These are phyloP conservation scores for Pluvialis apricaria DNA, from an alignment of 2,113 vertebrate genomes.

Conservation along the genomic window DNA sequence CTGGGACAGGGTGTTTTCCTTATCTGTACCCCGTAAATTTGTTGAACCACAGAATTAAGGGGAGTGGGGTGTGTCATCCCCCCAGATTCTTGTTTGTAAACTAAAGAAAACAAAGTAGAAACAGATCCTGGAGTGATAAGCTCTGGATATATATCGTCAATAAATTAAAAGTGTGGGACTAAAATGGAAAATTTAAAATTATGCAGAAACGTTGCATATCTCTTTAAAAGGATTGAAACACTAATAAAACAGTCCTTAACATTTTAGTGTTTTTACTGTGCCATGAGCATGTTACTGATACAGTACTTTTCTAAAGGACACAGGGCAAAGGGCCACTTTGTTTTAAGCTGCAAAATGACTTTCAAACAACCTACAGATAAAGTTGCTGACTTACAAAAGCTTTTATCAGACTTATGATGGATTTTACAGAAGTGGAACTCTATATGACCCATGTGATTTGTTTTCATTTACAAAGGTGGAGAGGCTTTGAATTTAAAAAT, in stretches of 20 bases:
- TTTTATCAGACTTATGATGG: constrained; percentile 70
- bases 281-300: neutral
- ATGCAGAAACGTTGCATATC: neutral
- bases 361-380: constrained; percentile 69
- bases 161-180: neutral
- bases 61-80: neutral
- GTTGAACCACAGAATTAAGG: neutral
- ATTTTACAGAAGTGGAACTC: constrained; percentile 69
- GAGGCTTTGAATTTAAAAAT: constrained; percentile 76
- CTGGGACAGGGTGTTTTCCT: neutral
- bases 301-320: constrained; percentile 34
- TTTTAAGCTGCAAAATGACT: constrained; percentile 58
- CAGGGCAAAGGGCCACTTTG: neutral
- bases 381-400: constrained; percentile 66
- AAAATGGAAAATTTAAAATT: neutral
- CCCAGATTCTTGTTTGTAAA: neutral
- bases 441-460: constrained; percentile 71
- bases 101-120: neutral
- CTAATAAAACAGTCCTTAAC: neutral
- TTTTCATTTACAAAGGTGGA: constrained; percentile 74
- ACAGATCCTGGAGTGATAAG: neutral
- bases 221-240: neutral
- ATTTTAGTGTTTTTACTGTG: neutral
- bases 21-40: neutral
- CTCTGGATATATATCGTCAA: neutral